Base-by-base conservation (phyloP, 2,888 invertebrate species). In the Drosophila phalerata region DNA sequence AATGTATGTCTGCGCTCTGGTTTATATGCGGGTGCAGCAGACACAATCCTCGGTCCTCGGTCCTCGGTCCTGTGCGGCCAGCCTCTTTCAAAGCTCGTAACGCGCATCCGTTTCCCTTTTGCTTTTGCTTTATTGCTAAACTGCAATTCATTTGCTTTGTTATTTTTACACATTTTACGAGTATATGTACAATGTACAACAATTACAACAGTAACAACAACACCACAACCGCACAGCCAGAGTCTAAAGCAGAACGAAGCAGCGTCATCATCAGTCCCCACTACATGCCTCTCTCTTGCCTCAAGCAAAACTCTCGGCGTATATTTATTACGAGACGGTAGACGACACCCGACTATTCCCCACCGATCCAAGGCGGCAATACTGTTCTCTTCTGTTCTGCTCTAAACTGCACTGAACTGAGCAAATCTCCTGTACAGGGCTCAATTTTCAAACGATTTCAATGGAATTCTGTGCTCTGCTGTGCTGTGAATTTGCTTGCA, bases 401-500 rank as follows among this genome's bases (percentile, higher is more conserved):
- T 42, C 42, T 30, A n/a, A 9, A n/a, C 38, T 5, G 38, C 9
- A 3, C 38, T 25, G 22, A 13, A 13, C 38, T 15, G 40, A 13
- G 30, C 49, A 34, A 25, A 11, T 53, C 45, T 63, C 52, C 68
- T 47, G 57, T 76, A 48, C 72, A 66, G 51, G 66, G 78, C 78
- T 84, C 85, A 82, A 76, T 85, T 86, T 84, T 87, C 86, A 84
- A 84, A 86, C 72, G 81, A 84, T 86, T 84, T 84, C 87, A 84
- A 80, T 86, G 84, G 84, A 84, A 83, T 82, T 87, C 85, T 76
- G 67, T 42, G 19, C 85, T 76, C 63, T 42, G 30, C 48, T 55
- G 52, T 38, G 19, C 43, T 56, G 47, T 47, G 47, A 61, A 72
- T 73, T 61, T 67, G 77, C 60, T 65, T 69, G 64, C 64, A 52